A percentile compares a stretch with the other conserved stretches of the same genome.
phyloP scores from a whole-genome alignment of 2,888 invertebrate genomes.

The Steinernema hermaphroditum region DNA sequence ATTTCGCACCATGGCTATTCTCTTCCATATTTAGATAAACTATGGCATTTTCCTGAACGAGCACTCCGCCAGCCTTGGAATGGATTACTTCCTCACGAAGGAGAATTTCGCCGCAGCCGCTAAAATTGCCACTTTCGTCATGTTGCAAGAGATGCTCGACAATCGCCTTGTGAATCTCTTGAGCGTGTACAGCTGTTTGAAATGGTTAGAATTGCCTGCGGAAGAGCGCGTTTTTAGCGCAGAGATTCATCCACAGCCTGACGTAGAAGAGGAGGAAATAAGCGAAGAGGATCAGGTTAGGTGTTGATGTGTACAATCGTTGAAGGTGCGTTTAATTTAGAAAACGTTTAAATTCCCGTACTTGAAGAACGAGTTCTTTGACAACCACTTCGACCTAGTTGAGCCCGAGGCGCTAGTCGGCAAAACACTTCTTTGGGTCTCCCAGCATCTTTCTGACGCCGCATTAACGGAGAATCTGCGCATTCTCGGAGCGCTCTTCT shows the following conservation, averaged over 20 bases:
- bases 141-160: slow-evolving; percentile 72
- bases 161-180: slow-evolving; percentile 51
- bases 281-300: slow-evolving; percentile 64
- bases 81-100: slow-evolving; percentile 76
- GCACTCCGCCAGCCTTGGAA: slow-evolving; percentile 78
- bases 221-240: slow-evolving; percentile 46
- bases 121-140: slow-evolving; percentile 77
- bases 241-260: slow-evolving; percentile 35
- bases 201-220: slow-evolving; percentile 54
- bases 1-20: too few species aligned
- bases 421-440: slow-evolving; percentile 75
- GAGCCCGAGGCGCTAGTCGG: slow-evolving; percentile 78
- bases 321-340: slow-evolving; percentile 48
- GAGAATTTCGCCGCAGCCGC: slow-evolving; percentile 73
- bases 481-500: slow-evolving; percentile 9
- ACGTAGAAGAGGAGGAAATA: slow-evolving; percentile 50
- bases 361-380: slow-evolving; percentile 81
- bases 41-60: slow-evolving; percentile 90
- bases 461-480: not conserved
- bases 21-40: slow-evolving; percentile 73
- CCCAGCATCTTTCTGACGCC: slow-evolving; percentile 39
- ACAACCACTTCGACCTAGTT: slow-evolving; percentile 85
- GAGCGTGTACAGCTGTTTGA: slow-evolving; percentile 41
- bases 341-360: slow-evolving; percentile 79
- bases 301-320: slow-evolving; percentile 10